Evolutionary conservation across 2,888 invertebrate genomes (phyloP).

Genomic region (Eilema depressum): DNA sequence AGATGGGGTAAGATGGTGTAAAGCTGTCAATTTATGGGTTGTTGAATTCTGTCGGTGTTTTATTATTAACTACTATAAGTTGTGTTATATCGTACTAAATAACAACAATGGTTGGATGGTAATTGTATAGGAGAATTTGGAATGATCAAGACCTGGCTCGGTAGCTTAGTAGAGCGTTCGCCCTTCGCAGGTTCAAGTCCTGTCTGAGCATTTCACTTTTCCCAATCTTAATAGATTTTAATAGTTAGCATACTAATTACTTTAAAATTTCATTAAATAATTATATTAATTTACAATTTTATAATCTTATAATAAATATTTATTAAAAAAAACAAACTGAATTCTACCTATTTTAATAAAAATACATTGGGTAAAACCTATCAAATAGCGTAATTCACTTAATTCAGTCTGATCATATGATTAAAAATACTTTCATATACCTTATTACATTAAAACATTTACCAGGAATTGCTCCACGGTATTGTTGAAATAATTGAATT

Average conservation of each 20-base stretch:
- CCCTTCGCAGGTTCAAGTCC: no score
- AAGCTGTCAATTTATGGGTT: slow-evolving; percentile 8
- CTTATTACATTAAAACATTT: not conserved
- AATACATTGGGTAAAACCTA: not conserved
- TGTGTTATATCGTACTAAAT: no score
- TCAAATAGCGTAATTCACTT: not conserved
- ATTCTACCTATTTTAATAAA: not conserved
- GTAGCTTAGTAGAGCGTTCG: no score
- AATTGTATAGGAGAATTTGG: no score
- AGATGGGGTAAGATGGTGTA: slow-evolving; percentile 9
- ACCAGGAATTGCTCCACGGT: not conserved
- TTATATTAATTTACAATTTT: no score
- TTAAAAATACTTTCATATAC: not conserved
- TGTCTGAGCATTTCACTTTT: no score
- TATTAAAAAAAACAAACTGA: not conserved
- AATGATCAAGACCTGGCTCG: no score
- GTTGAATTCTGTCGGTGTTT: not conserved
- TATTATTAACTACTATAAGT: not conserved
- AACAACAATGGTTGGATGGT: no score
- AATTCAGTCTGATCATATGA: not conserved
- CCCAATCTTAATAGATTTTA: no score
- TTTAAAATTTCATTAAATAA: no score
- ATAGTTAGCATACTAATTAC: no score
- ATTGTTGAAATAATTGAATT: slow-evolving; percentile 17
- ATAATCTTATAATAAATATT: no score